Conservation (phyloP, 2,113 vertebrate species). For the Pituophis catenifer region DNA sequence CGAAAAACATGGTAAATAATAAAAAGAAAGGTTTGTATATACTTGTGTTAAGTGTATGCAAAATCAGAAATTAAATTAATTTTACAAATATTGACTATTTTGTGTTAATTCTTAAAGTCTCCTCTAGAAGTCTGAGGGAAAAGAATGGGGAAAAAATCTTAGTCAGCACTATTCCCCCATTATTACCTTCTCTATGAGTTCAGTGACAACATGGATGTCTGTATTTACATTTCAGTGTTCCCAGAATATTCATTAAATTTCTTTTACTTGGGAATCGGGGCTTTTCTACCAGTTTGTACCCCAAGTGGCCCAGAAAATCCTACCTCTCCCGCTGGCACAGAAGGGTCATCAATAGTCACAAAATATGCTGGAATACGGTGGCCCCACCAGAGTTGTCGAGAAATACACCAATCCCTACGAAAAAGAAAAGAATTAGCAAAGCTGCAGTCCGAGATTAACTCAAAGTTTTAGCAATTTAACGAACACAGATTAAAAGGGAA, state of each 20-base stretch:
- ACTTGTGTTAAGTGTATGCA: background rate
- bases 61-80: background rate
- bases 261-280: background rate
- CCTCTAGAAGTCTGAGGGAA: background rate
- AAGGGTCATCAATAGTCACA: slow-evolving; percentile 75
- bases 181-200: background rate
- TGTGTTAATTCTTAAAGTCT: background rate
- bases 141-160: background rate
- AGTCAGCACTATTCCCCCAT: background rate
- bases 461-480: background rate
- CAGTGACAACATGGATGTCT: background rate
- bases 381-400: slow-evolving; percentile 92
- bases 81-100: background rate
- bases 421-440: background rate
- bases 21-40: background rate
- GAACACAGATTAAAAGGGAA: background rate
- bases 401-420: slow-evolving; percentile 82
- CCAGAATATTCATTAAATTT: background rate
- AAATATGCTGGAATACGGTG: slow-evolving; percentile 89
- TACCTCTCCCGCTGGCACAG: slow-evolving; percentile 81
- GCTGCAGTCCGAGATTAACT: background rate
- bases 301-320: background rate
- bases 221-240: background rate
- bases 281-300: background rate
- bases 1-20: background rate